phyloP scores from a whole-genome alignment of 1,140 invertebrate species.

The Platorchestia sp. region DNA sequence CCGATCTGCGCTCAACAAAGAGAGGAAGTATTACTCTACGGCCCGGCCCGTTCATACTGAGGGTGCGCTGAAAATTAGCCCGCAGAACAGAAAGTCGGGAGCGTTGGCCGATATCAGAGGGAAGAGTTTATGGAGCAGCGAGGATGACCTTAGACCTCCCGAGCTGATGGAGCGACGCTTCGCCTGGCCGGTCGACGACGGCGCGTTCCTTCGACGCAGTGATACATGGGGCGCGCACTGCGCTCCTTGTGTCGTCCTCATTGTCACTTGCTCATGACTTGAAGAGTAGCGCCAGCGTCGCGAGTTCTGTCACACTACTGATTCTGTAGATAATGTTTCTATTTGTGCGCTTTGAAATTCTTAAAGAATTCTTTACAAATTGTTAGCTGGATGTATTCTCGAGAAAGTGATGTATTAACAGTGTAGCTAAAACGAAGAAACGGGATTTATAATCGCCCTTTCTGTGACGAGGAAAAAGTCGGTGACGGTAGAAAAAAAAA shows the following conservation, averaged over 20 bases:
- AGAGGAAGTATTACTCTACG: too few species aligned
- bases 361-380: too few species aligned
- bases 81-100: neutral
- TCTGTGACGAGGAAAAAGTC: neutral
- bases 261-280: neutral
- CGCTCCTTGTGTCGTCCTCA: neutral
- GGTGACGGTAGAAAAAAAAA: neutral
- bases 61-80: too few species aligned
- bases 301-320: neutral
- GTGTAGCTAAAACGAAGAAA: neutral
- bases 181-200: neutral
- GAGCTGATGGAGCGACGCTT: neutral
- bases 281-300: neutral
- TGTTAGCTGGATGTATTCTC: neutral
- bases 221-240: neutral
- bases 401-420: neutral
- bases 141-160: constrained; percentile 18
- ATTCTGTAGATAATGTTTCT: neutral
- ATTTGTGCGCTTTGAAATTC: too few species aligned
- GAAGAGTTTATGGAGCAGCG: constrained; percentile 37
- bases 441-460: neutral
- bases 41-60: too few species aligned
- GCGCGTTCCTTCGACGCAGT: neutral
- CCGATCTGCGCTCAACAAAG: too few species aligned
- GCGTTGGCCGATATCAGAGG: neutral